Percentiles rank a stretch among this genome's conserved stretches.
These are phyloP conservation scores for Xylocampa areola DNA, from an alignment of 2,888 invertebrate species.

Conservation along the genomic window DNA sequence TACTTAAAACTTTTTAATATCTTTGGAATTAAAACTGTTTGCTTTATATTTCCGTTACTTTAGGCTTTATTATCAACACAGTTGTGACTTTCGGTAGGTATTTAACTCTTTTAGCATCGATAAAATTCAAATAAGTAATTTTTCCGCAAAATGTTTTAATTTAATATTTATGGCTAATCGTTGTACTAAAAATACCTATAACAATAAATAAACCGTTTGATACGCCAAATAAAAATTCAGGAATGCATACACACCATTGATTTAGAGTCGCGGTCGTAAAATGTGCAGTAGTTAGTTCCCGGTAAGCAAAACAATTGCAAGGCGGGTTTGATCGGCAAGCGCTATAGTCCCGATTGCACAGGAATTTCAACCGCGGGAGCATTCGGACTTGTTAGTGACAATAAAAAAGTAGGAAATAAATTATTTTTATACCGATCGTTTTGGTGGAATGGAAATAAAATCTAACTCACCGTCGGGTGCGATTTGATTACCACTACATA, in stretches of 20 bases:
- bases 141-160: too few species aligned
- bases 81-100: constrained; percentile 21
- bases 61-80: constrained; percentile 36
- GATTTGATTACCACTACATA: constrained; percentile 31
- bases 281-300: constrained; percentile 27
- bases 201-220: constrained; percentile 18
- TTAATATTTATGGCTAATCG: too few species aligned
- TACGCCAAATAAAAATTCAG: constrained; percentile 23
- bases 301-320: constrained; percentile 45
- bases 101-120: background rate
- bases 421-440: constrained; percentile 41
- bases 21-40: constrained; percentile 34
- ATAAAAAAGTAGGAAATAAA: constrained; percentile 39
- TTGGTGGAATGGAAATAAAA: constrained; percentile 45
- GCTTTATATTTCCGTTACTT: constrained; percentile 30
- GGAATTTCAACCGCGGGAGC: constrained; percentile 26
- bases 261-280: constrained; percentile 43
- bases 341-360: constrained; percentile 33
- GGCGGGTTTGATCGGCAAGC: constrained; percentile 46
- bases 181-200: too few species aligned
- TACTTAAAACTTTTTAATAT: constrained; percentile 49
- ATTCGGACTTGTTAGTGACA: constrained; percentile 35
- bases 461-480: constrained; percentile 36
- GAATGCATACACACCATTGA: constrained; percentile 31
- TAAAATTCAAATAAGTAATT: too few species aligned